Conservation (phyloP, 2,797 vertebrate species). For the Rhinatrema bivittatum region DNA sequence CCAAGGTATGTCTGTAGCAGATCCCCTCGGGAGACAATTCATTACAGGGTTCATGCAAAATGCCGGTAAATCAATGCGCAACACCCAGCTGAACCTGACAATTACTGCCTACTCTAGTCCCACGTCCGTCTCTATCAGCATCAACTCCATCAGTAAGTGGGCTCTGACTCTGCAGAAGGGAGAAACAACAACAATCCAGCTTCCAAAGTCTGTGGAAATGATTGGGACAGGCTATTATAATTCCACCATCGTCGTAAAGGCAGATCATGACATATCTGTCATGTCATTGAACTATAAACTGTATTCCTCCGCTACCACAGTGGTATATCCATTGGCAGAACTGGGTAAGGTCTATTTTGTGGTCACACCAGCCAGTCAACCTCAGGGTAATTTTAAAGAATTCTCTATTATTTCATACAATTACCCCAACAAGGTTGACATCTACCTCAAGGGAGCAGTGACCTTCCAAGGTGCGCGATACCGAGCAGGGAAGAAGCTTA, state of each 20-base stretch:
- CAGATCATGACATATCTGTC: slow-evolving; percentile 45
- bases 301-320: slow-evolving; percentile 35
- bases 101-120: slow-evolving; percentile 25
- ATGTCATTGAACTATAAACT: slow-evolving; percentile 36
- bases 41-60: slow-evolving; percentile 50
- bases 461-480: slow-evolving; percentile 8
- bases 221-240: not conserved
- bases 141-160: slow-evolving; percentile 12
- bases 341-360: slow-evolving; percentile 57
- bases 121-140: slow-evolving; percentile 35
- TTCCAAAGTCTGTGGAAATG: slow-evolving; percentile 37
- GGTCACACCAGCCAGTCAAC: slow-evolving; percentile 31
- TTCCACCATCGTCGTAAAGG: slow-evolving; percentile 40
- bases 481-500: rapidly evolving
- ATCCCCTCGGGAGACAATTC: slow-evolving; percentile 47
- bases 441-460: slow-evolving; percentile 8
- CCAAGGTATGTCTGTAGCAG: not conserved
- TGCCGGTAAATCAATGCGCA: not conserved
- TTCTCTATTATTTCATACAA: slow-evolving; percentile 51
- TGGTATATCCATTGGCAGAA: slow-evolving; percentile 37
- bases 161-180: slow-evolving; percentile 18
- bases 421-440: slow-evolving; percentile 25
- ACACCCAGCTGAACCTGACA: not conserved
- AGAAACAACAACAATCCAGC: slow-evolving; percentile 1
- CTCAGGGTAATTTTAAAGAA: slow-evolving; percentile 7